phyloP scores from a whole-genome alignment of 2,113 vertebrate species.

The Vulpes ferrilata region DNA sequence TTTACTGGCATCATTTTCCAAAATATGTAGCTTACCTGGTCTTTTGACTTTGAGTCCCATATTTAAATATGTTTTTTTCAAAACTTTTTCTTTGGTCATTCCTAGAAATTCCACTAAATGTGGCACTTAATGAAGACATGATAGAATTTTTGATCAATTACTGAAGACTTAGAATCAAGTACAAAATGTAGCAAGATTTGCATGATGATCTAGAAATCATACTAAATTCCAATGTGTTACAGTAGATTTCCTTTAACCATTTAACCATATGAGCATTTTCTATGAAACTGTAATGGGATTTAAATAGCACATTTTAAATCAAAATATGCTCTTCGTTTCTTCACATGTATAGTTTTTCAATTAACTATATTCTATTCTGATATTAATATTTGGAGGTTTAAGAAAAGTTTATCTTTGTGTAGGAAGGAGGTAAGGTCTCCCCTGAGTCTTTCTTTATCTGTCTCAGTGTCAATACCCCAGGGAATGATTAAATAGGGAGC shows the following conservation, averaged over 20 bases:
- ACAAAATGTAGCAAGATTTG: neutral
- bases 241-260: neutral
- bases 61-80: neutral
- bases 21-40: fast-evolving
- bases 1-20: neutral
- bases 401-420: neutral
- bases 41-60: neutral
- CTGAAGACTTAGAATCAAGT: neutral
- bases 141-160: neutral
- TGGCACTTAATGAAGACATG: neutral
- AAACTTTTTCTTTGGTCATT: neutral
- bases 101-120: neutral
- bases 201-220: neutral
- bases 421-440: neutral
- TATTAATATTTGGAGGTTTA: neutral
- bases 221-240: neutral
- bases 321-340: neutral
- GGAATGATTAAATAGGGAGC: neutral
- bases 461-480: neutral
- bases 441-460: neutral
- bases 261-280: neutral
- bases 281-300: neutral
- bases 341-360: neutral
- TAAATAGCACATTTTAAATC: neutral
- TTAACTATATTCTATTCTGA: neutral